Evolutionary conservation across 2,888 invertebrate species (phyloP).

Genomic region (Cenopis cana): DNA sequence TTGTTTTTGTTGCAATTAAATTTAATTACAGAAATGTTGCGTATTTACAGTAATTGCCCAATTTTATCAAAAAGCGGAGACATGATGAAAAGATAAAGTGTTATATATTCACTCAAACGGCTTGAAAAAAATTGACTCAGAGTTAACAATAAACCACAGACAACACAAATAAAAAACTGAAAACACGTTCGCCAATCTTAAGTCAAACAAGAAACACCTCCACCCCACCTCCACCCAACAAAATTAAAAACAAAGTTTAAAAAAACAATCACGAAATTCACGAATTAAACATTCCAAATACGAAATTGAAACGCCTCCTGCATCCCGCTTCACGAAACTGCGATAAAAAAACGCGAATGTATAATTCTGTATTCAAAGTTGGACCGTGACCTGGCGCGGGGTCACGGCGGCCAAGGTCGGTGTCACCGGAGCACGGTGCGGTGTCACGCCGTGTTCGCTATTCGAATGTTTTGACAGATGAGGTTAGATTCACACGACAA

Average conservation of each 20-base stretch:
- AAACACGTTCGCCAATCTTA: slow-evolving; percentile 32
- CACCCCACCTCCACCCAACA: too few relatives aligned
- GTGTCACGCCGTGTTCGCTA: slow-evolving; percentile 46
- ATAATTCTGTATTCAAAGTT: slow-evolving; percentile 43
- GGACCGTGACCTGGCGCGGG: slow-evolving; percentile 47
- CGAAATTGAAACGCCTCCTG: slow-evolving; percentile 8
- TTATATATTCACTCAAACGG: too few relatives aligned
- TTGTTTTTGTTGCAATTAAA: not conserved
- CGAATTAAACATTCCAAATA: slow-evolving; percentile 8
- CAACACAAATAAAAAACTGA: slow-evolving; percentile 17
- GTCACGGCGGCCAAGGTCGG: slow-evolving; percentile 50
- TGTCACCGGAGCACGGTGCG: slow-evolving; percentile 52
- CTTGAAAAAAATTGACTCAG: too few relatives aligned
- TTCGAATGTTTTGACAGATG: slow-evolving; percentile 43
- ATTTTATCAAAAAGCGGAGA: not conserved
- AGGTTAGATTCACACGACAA: slow-evolving; percentile 37
- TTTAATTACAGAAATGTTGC: not conserved
- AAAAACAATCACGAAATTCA: slow-evolving; percentile 17
- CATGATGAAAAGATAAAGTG: not conserved
- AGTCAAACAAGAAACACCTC: slow-evolving; percentile 40
- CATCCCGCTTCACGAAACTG: slow-evolving; percentile 22
- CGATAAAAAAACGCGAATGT: slow-evolving; percentile 26
- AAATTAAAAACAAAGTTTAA: slow-evolving; percentile 10
- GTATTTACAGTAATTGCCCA: too few relatives aligned
- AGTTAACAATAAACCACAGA: slow-evolving; percentile 1